A percentile compares a stretch with the other conserved stretches of the same genome.
These are phyloP conservation scores for Astreopora myriophthalma DNA, from an alignment of 64 coral and sea anemone species.

Conservation along the genomic window DNA sequence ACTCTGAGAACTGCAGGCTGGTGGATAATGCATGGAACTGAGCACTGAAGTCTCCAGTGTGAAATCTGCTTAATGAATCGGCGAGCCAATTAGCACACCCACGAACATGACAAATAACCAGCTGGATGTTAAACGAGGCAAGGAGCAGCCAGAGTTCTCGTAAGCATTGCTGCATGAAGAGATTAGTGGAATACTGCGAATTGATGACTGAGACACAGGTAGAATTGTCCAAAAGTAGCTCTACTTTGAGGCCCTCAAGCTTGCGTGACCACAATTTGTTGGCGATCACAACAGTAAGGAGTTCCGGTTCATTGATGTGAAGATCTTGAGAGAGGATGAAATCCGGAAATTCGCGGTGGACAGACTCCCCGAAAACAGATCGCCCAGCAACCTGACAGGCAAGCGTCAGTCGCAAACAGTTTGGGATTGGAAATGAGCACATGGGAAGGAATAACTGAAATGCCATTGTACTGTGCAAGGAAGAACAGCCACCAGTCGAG, in stretches of 20 bases:
- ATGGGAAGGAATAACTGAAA: conserved; percentile 42
- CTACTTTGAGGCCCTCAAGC: neutral
- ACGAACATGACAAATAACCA: neutral
- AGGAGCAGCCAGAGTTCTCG: conserved; percentile 44
- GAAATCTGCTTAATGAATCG: conserved; percentile 15
- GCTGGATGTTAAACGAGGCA: conserved; percentile 12
- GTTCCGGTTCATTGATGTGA: conserved; percentile 18
- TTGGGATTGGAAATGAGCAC: conserved; percentile 20
- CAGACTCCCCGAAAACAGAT: conserved; percentile 27
- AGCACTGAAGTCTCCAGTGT: neutral
- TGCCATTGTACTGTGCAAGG: conserved; percentile 58
- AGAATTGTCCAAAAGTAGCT: conserved; percentile 7
- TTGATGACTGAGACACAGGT: conserved; percentile 35
- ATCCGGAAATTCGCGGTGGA: neutral
- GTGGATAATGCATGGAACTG: neutral
- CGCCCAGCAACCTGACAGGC: conserved; percentile 4
- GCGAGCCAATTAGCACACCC: conserved; percentile 18
- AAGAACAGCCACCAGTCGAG: conserved; percentile 58
- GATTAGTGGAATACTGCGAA: neutral
- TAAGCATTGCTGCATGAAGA: conserved; percentile 47
- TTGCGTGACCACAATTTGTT: neutral
- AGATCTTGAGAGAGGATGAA: neutral
- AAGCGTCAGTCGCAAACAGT: conserved; percentile 60
- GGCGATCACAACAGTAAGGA: conserved; percentile 12
- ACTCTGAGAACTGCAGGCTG: neutral